A percentile compares a stretch with the other conserved stretches of the same genome.
Conservation (phyloP, 2,113 vertebrate genomes). For the Capricornis sumatraensis region DNA sequence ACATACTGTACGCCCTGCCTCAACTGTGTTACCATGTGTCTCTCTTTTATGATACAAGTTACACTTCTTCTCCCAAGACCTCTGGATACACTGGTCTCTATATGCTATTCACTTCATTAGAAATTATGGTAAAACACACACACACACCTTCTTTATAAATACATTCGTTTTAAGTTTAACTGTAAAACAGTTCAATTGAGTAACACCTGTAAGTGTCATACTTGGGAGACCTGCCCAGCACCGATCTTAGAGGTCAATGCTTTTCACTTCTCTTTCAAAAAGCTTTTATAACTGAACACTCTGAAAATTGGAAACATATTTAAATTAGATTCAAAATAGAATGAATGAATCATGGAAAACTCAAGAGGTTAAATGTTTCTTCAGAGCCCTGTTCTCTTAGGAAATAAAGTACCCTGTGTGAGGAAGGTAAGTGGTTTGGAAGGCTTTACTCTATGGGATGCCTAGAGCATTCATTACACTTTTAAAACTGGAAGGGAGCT, state of each 20-base stretch:
- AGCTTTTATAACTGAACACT: not conserved
- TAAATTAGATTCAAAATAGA: conserved; percentile 41
- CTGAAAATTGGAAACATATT: not conserved
- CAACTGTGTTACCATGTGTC: not conserved
- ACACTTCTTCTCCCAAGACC: not conserved
- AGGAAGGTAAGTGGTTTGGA: not conserved
- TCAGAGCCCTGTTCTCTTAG: conserved; percentile 15
- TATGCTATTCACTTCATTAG: not conserved
- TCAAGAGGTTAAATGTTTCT: not conserved
- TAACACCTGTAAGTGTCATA: not conserved
- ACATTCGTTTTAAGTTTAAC: not conserved
- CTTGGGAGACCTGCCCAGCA: not conserved
- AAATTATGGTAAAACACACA: not conserved
- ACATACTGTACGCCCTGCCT: not conserved
- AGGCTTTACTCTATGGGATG: not conserved
- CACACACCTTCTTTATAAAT: not conserved
- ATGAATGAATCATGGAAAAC: not conserved
- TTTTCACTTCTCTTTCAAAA: conserved; percentile 17
- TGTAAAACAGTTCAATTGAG: conserved; percentile 14
- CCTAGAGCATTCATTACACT: not conserved
- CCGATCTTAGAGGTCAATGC: not conserved
- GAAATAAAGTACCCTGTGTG: not conserved
- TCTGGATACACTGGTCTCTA: not conserved
- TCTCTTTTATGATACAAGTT: not conserved
- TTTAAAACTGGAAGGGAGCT: not conserved